A percentile compares a stretch with the other conserved stretches of the same genome.
Evolutionary conservation across 2,113 vertebrate genomes (phyloP).

Genomic region (Crypturellus undulatus): DNA sequence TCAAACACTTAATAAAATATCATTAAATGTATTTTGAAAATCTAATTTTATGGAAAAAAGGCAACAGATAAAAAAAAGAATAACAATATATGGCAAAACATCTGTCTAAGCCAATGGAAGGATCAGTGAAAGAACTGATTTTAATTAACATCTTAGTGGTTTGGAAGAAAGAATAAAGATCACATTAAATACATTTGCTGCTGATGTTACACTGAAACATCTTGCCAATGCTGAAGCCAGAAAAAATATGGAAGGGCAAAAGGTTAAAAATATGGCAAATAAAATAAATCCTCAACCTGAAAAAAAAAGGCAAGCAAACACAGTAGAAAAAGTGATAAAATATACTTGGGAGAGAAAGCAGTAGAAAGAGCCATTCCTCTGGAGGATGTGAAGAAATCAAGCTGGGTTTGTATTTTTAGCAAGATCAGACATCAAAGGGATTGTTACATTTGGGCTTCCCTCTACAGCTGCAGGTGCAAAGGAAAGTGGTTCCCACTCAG

Average conservation of each 20-base stretch:
- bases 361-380: neutral
- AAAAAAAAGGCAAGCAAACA: neutral
- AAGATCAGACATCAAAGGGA: neutral
- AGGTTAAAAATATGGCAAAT: constrained; percentile 22
- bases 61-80: constrained; percentile 10
- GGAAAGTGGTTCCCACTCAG: neutral
- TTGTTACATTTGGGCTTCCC: neutral
- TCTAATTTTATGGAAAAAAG: neutral
- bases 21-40: neutral
- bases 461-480: neutral
- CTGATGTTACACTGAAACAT: constrained; percentile 15
- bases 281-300: neutral
- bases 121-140: constrained; percentile 21
- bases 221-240: constrained; percentile 33
- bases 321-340: neutral
- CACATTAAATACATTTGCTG: constrained; percentile 38
- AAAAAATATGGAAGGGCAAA: constrained; percentile 9
- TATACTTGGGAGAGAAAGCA: neutral
- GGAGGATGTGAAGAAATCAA: neutral
- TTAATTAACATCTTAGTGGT: constrained; percentile 53
- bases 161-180: constrained; percentile 37
- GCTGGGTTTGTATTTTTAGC: neutral
- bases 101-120: neutral
- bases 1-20: neutral
- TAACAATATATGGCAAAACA: constrained; percentile 22